phyloP scores from a whole-genome alignment of 2,113 vertebrate species.

The Prionailurus viverrinus region DNA sequence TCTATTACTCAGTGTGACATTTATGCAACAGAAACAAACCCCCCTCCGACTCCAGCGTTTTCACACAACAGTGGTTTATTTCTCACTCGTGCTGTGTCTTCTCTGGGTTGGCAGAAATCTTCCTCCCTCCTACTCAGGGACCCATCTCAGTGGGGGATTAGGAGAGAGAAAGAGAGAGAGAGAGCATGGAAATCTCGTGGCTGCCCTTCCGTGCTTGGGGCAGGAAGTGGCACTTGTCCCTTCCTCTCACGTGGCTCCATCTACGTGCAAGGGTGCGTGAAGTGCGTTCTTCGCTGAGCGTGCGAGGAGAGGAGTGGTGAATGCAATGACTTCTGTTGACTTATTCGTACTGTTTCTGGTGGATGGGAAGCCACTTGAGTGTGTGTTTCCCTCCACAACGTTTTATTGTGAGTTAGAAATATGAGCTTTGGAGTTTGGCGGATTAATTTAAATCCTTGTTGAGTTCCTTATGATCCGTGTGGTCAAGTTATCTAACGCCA shows the following conservation, averaged over 20 bases:
- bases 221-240: neutral
- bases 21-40: neutral
- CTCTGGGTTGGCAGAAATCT: neutral
- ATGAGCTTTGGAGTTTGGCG: neutral
- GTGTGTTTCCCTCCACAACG: neutral
- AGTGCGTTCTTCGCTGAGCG: too few species aligned
- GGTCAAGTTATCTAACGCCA: neutral
- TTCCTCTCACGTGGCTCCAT: neutral
- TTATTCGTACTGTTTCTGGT: neutral
- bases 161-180: too few species aligned
- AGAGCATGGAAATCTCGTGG: rapidly evolving
- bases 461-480: neutral
- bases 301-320: neutral
- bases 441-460: neutral
- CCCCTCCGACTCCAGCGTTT: neutral
- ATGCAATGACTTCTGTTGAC: neutral
- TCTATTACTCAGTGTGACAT: neutral
- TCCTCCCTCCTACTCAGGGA: too few species aligned
- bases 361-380: neutral
- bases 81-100: neutral
- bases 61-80: neutral
- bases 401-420: neutral
- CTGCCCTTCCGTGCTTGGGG: neutral
- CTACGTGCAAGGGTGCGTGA: rapidly evolving
- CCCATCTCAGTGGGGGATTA: neutral